phyloP scores from a whole-genome alignment of 1,140 invertebrate species.

The Drosophila hydei region DNA sequence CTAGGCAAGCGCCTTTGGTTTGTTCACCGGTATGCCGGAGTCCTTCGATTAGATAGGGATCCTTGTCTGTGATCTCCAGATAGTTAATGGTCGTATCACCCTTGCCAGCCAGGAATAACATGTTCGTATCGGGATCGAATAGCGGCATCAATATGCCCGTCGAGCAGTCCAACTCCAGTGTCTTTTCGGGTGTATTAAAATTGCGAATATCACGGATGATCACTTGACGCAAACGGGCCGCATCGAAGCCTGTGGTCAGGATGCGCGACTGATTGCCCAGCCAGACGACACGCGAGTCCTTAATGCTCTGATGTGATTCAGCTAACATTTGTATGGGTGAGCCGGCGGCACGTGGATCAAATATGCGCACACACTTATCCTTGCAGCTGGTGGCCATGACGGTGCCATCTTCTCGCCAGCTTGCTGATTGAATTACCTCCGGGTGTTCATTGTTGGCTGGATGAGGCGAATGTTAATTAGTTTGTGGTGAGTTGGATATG shows the following conservation, averaged over 20 bases:
- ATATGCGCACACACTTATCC: constrained; percentile 92
- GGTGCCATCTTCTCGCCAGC: constrained; percentile 93
- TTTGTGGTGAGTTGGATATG: no score
- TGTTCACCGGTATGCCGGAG: constrained; percentile 88
- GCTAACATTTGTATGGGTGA: constrained; percentile 87
- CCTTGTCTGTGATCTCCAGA: constrained; percentile 93
- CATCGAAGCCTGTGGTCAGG: constrained; percentile 92
- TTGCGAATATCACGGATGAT: constrained; percentile 94
- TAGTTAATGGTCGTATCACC: constrained; percentile 94
- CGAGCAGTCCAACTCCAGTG: constrained; percentile 93
- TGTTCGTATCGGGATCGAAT: constrained; percentile 95
- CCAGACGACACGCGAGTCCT: constrained; percentile 96
- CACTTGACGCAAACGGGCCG: constrained; percentile 92
- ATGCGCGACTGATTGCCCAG: constrained; percentile 92
- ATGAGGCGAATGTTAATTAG: constrained; percentile 25
- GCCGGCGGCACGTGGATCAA: constrained; percentile 89
- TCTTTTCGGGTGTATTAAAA: constrained; percentile 90
- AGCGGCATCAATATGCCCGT: constrained; percentile 95
- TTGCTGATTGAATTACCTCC: constrained; percentile 93
- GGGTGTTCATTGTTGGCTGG: constrained; percentile 90
- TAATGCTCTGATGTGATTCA: constrained; percentile 93
- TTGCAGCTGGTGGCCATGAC: constrained; percentile 91
- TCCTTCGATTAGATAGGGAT: constrained; percentile 93
- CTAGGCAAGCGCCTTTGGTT: constrained; percentile 95
- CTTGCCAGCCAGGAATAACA: constrained; percentile 97